A percentile compares a stretch with the other conserved stretches of the same genome.
These are phyloP conservation scores for Grantiella picta DNA, from an alignment of 2,113 vertebrate species.

Conservation along the genomic window DNA sequence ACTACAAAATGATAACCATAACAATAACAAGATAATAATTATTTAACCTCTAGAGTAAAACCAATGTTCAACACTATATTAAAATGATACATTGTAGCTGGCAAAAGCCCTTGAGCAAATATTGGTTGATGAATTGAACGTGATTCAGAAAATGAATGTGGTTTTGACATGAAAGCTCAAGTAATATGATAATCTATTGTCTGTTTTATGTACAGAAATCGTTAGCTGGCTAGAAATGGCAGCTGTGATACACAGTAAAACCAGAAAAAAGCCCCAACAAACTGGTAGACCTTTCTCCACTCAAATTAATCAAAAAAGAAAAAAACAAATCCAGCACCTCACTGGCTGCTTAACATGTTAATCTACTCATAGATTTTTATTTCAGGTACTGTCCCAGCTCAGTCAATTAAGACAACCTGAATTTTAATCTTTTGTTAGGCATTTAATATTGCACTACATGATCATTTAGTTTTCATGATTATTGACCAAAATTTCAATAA, in stretches of 20 bases:
- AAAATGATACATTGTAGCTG: slow-evolving; percentile 43
- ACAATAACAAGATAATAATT: slow-evolving; percentile 49
- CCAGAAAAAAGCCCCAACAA: neutral
- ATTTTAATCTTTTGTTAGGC: slow-evolving; percentile 72
- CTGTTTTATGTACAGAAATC: slow-evolving; percentile 58
- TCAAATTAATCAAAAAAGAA: neutral
- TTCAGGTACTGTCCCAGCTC: slow-evolving; percentile 57
- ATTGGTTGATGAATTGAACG: slow-evolving; percentile 50
- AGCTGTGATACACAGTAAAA: slow-evolving; percentile 40
- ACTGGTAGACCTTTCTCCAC: neutral
- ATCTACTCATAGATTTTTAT: slow-evolving; percentile 68
- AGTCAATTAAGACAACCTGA: slow-evolving; percentile 73
- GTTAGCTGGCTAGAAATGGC: slow-evolving; percentile 35
- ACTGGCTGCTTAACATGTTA: slow-evolving; percentile 58
- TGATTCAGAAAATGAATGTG: slow-evolving; percentile 60
- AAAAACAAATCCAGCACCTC: neutral
- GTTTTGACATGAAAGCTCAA: slow-evolving; percentile 57
- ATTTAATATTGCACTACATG: slow-evolving; percentile 54
- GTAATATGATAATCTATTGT: slow-evolving; percentile 46
- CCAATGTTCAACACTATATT: slow-evolving; percentile 21
- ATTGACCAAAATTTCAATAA: slow-evolving; percentile 75
- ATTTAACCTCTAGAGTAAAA: slow-evolving; percentile 37
- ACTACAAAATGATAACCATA: slow-evolving; percentile 5
- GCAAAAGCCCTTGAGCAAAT: slow-evolving; percentile 56
- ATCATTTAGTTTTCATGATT: slow-evolving; percentile 71